phyloP scores from a whole-genome alignment of 2,888 invertebrate genomes.

The Lepas anatifera region DNA sequence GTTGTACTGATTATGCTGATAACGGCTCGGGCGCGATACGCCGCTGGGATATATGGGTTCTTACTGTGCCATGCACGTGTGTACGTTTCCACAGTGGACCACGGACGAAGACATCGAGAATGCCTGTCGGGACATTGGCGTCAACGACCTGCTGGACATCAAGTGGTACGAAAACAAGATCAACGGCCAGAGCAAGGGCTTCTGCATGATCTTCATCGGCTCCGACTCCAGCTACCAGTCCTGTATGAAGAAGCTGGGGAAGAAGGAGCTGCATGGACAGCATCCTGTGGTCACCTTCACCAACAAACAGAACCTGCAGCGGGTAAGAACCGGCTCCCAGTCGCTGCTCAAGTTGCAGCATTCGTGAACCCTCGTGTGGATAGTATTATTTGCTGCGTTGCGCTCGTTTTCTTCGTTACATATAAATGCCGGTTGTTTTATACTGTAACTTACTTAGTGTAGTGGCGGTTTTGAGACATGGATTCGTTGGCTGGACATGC shows the following conservation, averaged over 20 bases:
- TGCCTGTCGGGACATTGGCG: conserved; percentile 74
- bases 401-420: no score
- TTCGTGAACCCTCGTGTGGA: no score
- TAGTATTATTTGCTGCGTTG: no score
- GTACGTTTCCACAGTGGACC: conserved; percentile 56
- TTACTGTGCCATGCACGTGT: background rate
- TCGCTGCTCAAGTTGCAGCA: no score
- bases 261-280: conserved; percentile 84
- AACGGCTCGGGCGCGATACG: no score
- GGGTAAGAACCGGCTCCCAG: conserved; percentile 33
- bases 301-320: conserved; percentile 70
- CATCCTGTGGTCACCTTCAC: conserved; percentile 88
- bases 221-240: conserved; percentile 80
- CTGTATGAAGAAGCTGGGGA: conserved; percentile 86
- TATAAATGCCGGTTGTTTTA: no score
- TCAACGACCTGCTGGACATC: conserved; percentile 89
- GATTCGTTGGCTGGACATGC: no score
- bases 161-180: conserved; percentile 99
- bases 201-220: conserved; percentile 87
- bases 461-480: no score
- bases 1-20: no score
- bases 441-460: no score
- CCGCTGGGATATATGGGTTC: no score
- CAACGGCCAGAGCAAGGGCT: conserved; percentile 97
- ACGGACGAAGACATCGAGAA: conserved; percentile 93